Conservation (phyloP, 2,113 vertebrate genomes). For the Stegastes partitus region DNA sequence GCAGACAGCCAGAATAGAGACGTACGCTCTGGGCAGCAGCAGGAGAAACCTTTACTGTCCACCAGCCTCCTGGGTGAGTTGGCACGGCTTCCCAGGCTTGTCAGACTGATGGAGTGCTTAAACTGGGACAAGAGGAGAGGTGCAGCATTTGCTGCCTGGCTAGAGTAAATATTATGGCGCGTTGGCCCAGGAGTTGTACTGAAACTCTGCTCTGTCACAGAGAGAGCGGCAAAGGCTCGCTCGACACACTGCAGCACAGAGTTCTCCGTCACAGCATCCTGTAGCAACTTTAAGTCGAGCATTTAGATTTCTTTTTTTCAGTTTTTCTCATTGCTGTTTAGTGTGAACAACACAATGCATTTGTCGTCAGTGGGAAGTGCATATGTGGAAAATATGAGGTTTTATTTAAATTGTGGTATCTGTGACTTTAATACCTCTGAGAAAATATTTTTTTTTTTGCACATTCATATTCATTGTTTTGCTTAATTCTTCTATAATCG, state of each 20-base stretch:
- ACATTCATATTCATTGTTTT: no score
- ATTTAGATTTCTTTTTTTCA: background rate
- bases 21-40: constrained; percentile 22
- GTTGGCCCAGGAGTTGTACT: constrained; percentile 56
- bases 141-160: constrained; percentile 70
- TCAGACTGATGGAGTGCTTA: constrained; percentile 79
- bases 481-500: no score
- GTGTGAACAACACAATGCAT: no score
- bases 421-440: no score
- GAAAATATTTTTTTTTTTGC: no score
- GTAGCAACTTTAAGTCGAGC: background rate
- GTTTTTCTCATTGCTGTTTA: background rate
- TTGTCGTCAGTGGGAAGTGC: no score
- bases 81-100: constrained; percentile 60
- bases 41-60: constrained; percentile 41
- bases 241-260: constrained; percentile 36
- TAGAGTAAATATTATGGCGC: constrained; percentile 82
- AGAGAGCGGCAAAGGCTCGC: constrained; percentile 10
- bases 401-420: no score
- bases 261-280: background rate
- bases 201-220: constrained; percentile 50
- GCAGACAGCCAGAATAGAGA: constrained; percentile 24
- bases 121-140: constrained; percentile 64
- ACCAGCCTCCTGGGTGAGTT: background rate
- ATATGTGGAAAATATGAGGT: no score